phyloP scores from a whole-genome alignment of 1,140 invertebrate genomes.

The Achroia grisella region DNA sequence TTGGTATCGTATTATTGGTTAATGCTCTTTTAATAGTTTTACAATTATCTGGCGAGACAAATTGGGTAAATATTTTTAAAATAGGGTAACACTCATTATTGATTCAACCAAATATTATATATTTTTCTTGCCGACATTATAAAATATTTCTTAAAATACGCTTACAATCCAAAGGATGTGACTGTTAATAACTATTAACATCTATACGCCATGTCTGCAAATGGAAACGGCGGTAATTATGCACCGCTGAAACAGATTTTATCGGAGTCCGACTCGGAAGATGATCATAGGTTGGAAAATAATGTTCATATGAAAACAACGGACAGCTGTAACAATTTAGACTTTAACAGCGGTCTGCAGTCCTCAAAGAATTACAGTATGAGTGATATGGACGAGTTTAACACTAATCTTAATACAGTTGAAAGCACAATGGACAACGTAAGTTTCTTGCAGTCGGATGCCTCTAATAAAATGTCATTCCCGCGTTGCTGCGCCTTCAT shows the following conservation, averaged over 20 bases:
- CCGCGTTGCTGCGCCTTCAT: slow-evolving; percentile 78
- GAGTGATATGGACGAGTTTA: slow-evolving; percentile 64
- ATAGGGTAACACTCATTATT: too few species aligned
- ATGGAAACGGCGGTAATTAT: slow-evolving; percentile 76
- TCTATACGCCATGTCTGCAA: slow-evolving; percentile 49
- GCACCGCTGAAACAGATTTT: slow-evolving; percentile 82
- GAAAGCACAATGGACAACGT: slow-evolving; percentile 70
- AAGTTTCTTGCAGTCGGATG: slow-evolving; percentile 72
- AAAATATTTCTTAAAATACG: not conserved
- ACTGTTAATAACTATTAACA: slow-evolving; percentile 1
- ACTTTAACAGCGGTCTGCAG: slow-evolving; percentile 71
- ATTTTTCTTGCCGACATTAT: too few species aligned
- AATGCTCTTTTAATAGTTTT: too few species aligned
- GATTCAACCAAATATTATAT: too few species aligned
- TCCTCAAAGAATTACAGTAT: slow-evolving; percentile 59
- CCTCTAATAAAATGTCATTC: slow-evolving; percentile 75
- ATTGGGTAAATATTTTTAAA: too few species aligned
- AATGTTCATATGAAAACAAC: slow-evolving; percentile 45
- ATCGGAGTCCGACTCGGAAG: slow-evolving; percentile 83
- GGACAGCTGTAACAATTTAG: slow-evolving; percentile 71
- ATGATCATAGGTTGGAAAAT: slow-evolving; percentile 72
- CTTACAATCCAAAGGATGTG: not conserved
- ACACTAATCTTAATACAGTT: slow-evolving; percentile 72
- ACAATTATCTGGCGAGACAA: too few species aligned
- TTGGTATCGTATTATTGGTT: too few species aligned